These are phyloP conservation scores for Syngnathus scovelli DNA, from an alignment of 2,113 vertebrate genomes.

Conservation along the genomic window DNA sequence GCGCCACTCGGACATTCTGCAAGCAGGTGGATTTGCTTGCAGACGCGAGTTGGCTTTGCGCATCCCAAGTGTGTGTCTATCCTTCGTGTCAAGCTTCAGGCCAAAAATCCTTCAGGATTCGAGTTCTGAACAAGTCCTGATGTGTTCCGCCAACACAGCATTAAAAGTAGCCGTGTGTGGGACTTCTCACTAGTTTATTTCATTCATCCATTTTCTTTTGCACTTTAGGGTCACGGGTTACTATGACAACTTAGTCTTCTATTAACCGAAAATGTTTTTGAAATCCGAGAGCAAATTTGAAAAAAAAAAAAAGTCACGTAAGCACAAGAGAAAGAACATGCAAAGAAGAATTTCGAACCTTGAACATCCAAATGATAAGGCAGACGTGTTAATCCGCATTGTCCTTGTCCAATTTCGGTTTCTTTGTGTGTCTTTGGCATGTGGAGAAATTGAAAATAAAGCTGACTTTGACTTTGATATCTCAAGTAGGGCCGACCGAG, in stretches of 20 bases:
- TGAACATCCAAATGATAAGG: neutral
- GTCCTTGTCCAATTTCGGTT: too few species aligned
- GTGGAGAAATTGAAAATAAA: too few species aligned
- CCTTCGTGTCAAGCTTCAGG: neutral
- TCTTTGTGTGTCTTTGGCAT: too few species aligned
- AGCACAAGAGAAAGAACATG: neutral
- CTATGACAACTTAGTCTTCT: neutral
- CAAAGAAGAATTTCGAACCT: neutral
- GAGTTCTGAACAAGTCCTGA: neutral
- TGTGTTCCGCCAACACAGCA: neutral
- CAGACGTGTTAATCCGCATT: neutral
- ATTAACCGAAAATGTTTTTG: neutral
- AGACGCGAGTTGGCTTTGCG: neutral
- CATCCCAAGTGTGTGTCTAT: neutral
- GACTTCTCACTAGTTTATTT: neutral
- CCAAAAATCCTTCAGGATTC: neutral
- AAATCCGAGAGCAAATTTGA: neutral
- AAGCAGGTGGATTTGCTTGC: conserved; percentile 9
- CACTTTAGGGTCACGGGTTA: too few species aligned
- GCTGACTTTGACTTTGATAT: too few species aligned
- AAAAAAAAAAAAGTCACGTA: neutral
- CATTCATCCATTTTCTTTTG: neutral
- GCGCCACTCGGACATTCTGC: neutral
- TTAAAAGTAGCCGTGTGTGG: neutral
- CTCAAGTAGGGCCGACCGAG: too few species aligned